These are phyloP conservation scores for Pempheris klunzingeri DNA, from an alignment of 2,797 vertebrate species.

Conservation along the genomic window DNA sequence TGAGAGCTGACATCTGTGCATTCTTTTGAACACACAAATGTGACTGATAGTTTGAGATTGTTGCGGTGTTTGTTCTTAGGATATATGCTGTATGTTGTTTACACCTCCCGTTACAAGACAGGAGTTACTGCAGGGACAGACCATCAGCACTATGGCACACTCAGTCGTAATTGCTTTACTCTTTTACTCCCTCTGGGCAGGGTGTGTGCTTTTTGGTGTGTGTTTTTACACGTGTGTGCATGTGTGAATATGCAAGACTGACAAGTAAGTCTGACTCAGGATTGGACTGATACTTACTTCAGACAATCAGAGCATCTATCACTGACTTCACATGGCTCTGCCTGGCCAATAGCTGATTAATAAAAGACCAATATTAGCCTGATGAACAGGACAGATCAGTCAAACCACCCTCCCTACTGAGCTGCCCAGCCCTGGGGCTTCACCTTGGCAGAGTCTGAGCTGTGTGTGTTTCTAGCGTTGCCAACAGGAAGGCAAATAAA, in stretches of 20 bases:
- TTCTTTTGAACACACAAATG: not conserved
- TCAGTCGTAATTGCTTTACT: not conserved
- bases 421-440: conserved; percentile 26
- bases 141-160: not conserved
- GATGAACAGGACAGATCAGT: conserved; percentile 29
- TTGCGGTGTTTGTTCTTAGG: not conserved
- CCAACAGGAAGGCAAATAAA: conserved; percentile 73
- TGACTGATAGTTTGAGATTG: not conserved
- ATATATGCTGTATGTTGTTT: not conserved
- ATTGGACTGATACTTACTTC: not conserved
- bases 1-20: not conserved
- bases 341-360: conserved; percentile 2
- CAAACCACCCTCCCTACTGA: conserved; percentile 19
- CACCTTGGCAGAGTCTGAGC: conserved; percentile 59
- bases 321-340: not conserved
- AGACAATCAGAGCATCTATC: not conserved
- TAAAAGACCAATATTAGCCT: not conserved
- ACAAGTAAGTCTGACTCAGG: not conserved
- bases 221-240: not conserved
- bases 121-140: not conserved
- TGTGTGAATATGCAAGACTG: not conserved
- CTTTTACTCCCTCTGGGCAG: not conserved
- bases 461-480: conserved; percentile 55
- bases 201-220: not conserved
- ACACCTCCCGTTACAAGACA: not conserved